Percentiles rank a stretch among this genome's conserved stretches.
phyloP scores from a whole-genome alignment of 2,113 vertebrate genomes.

The Cebidichthys violaceus region DNA sequence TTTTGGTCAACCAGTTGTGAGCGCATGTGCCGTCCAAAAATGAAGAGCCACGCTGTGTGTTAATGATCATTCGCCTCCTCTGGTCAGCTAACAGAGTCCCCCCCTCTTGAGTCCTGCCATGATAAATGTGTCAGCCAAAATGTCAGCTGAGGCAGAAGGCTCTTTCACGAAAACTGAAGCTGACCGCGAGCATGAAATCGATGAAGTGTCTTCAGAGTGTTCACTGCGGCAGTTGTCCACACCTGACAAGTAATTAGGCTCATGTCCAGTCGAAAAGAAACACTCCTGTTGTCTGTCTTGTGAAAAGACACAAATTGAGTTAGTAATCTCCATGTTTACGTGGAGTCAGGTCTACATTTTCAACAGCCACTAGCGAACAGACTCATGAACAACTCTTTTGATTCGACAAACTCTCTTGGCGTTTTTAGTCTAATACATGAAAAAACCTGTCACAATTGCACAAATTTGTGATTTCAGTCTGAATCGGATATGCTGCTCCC shows the following conservation, averaged over 20 bases:
- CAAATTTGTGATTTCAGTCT: too few species aligned
- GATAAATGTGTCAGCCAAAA: conserved; percentile 47
- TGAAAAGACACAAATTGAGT: not conserved
- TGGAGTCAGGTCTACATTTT: not conserved
- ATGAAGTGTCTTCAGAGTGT: not conserved
- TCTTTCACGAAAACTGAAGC: conserved; percentile 20
- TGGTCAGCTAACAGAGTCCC: conserved; percentile 3
- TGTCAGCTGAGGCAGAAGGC: conserved; percentile 29
- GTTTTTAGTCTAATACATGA: too few species aligned
- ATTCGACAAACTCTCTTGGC: too few species aligned
- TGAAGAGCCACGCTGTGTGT: conserved; percentile 12
- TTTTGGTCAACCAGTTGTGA: conserved; percentile 39
- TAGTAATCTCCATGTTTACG: not conserved
- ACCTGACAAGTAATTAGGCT: conserved; percentile 13
- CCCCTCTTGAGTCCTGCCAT: not conserved
- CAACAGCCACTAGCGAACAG: not conserved
- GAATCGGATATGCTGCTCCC: too few species aligned
- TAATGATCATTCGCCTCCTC: conserved; percentile 34
- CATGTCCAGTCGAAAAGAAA: not conserved
- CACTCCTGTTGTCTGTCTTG: not conserved
- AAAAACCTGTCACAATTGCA: too few species aligned
- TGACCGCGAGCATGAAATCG: conserved; percentile 40
- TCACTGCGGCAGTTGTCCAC: not conserved
- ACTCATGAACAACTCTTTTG: too few species aligned
- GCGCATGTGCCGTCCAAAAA: conserved; percentile 1